Conservation (phyloP, 2,888 invertebrate species). For the Lepidocyrtinus sp. region DNA sequence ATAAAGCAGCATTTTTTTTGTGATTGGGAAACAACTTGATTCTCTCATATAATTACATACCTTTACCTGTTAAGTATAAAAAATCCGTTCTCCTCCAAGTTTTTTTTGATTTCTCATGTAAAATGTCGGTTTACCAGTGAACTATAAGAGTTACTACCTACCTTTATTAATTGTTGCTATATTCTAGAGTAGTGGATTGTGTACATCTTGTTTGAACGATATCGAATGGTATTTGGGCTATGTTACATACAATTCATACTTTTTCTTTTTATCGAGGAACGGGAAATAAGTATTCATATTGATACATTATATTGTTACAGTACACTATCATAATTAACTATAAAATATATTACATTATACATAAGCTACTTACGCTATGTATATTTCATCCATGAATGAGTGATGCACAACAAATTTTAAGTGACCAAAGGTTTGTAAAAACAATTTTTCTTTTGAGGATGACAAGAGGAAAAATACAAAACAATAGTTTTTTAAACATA, state of each 20-base stretch:
- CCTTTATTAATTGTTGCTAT: conserved; percentile 24
- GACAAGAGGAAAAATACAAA: conserved; percentile 21
- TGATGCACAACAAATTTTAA: conserved; percentile 59
- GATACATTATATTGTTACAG: conserved; percentile 29
- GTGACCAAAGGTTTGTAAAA: conserved; percentile 63
- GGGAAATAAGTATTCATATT: conserved; percentile 61
- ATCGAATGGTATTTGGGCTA: conserved; percentile 50
- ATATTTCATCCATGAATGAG: conserved; percentile 57
- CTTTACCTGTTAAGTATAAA: not conserved
- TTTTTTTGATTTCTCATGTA: conserved; percentile 18
- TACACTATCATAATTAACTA: conserved; percentile 1
- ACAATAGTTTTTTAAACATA: conserved; percentile 53
- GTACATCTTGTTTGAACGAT: conserved; percentile 53
- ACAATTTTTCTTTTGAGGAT: conserved; percentile 20
- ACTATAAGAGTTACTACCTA: conserved; percentile 52
- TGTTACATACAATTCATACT: conserved; percentile 34
- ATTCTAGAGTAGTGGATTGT: conserved; percentile 29
- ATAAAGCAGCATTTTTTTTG: not conserved
- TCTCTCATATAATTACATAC: not conserved
- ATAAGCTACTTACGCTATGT: conserved; percentile 12
- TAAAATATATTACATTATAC: conserved; percentile 23
- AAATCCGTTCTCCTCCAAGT: not conserved
- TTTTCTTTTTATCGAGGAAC: conserved; percentile 46
- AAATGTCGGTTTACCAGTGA: conserved; percentile 61
- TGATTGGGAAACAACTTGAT: conserved; percentile 23